Conservation (phyloP, 2,113 vertebrate genomes). For the Hippocampus abdominalis region DNA sequence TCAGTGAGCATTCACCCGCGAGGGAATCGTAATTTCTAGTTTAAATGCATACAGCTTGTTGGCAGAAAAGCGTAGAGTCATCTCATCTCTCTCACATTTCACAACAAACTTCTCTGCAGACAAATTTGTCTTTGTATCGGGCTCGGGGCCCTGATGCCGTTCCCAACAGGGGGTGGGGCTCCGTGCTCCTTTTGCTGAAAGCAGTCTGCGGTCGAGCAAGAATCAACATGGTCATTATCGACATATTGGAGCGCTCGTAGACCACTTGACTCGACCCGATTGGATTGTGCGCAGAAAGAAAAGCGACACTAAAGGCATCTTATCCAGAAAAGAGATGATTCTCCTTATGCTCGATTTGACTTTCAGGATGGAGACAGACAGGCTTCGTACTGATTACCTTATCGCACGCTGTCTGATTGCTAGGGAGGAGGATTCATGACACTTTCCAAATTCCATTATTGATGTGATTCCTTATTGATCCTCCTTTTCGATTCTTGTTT, state of each 20-base stretch:
- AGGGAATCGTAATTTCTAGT: conserved; percentile 1
- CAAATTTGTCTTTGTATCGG: conserved; percentile 1
- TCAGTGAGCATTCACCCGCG: not conserved
- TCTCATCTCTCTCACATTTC: not conserved
- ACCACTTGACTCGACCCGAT: not conserved
- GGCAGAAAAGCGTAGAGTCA: not conserved
- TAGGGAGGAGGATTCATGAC: not conserved
- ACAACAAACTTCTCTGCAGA: not conserved
- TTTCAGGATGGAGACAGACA: not conserved
- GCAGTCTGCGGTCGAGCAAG: not conserved
- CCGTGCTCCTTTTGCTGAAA: not conserved
- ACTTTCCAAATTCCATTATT: not conserved
- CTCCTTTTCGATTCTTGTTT: no score
- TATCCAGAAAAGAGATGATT: not conserved
- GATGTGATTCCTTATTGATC: no score
- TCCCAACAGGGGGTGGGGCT: not conserved
- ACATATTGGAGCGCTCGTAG: not conserved
- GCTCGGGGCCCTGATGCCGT: not conserved
- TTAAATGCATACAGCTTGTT: conserved; percentile 1
- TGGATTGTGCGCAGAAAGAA: not conserved
- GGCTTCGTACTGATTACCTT: not conserved
- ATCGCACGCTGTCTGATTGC: not conserved
- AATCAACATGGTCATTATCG: not conserved
- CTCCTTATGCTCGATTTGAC: not conserved
- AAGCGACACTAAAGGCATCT: not conserved